Evolutionary conservation across 1,140 invertebrate genomes (phyloP).

Genomic region (Apis cerana): DNA sequence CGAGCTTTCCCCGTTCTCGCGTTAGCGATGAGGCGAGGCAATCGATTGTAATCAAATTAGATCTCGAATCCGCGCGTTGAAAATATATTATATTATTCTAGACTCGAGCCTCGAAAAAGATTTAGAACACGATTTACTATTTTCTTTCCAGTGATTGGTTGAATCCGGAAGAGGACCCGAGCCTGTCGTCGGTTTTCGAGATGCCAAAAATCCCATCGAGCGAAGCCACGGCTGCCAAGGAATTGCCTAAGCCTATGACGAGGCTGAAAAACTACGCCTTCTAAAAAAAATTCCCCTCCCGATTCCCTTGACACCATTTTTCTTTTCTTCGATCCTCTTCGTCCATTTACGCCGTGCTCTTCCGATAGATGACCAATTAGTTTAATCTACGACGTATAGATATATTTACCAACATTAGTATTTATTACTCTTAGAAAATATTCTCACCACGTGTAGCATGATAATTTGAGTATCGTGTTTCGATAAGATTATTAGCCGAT

Average conservation of each 20-base stretch:
- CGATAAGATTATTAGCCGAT: not conserved
- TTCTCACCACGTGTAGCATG: not conserved
- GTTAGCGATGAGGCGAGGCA: too few relatives aligned
- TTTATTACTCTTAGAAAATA: not conserved
- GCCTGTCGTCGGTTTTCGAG: constrained; percentile 49
- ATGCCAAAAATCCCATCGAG: constrained; percentile 62
- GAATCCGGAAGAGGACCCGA: constrained; percentile 49
- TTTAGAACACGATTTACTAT: not conserved
- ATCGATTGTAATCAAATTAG: too few relatives aligned
- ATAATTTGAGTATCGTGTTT: not conserved
- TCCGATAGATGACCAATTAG: not conserved
- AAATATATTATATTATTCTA: too few relatives aligned
- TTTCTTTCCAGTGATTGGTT: constrained; percentile 23
- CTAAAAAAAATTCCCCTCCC: constrained; percentile 21
- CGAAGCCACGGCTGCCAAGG: constrained; percentile 42
- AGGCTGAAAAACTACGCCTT: constrained; percentile 31
- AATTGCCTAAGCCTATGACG: constrained; percentile 68
- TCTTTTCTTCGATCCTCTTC: not conserved
- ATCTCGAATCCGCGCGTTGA: too few relatives aligned
- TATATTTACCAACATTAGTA: not conserved
- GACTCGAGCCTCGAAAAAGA: too few relatives aligned
- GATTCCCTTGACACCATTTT: not conserved
- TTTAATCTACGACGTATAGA: not conserved
- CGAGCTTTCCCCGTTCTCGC: not conserved
- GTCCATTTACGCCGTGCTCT: not conserved